Percentiles rank a stretch among this genome's conserved stretches.
These are phyloP conservation scores for Brenthis hecate DNA, from an alignment of 2,888 invertebrate genomes.

Conservation along the genomic window DNA sequence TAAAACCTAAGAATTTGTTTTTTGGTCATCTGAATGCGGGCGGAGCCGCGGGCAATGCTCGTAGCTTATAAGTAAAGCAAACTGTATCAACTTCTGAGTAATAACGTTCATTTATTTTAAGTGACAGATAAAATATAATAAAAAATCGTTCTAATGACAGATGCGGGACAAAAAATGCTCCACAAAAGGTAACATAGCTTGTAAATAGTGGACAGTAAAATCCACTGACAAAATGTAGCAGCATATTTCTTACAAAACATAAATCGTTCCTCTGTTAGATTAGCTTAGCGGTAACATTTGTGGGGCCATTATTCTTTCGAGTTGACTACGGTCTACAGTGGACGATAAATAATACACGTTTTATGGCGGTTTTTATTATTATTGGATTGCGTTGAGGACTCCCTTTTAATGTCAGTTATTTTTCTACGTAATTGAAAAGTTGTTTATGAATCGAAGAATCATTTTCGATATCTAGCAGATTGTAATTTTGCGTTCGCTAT, in stretches of 20 bases:
- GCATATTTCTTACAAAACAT: constrained; percentile 45
- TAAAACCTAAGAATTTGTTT: too few species aligned
- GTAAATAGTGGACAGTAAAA: constrained; percentile 33
- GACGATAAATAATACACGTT: constrained; percentile 72
- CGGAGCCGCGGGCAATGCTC: too few species aligned
- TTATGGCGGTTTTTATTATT: constrained; percentile 73
- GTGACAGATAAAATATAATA: neutral
- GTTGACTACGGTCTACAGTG: constrained; percentile 46
- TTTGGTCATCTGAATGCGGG: too few species aligned
- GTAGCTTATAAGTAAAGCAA: too few species aligned
- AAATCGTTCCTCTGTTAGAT: constrained; percentile 45
- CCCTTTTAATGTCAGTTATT: constrained; percentile 49
- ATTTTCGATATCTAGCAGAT: neutral
- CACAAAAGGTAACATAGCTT: constrained; percentile 1
- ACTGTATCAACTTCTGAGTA: too few species aligned
- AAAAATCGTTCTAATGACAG: neutral
- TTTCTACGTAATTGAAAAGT: constrained; percentile 55
- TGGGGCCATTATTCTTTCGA: constrained; percentile 50
- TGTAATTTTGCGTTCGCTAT: too few species aligned
- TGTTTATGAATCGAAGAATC: constrained; percentile 23
- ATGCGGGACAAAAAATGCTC: neutral
- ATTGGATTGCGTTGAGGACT: constrained; percentile 67
- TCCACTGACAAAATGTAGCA: constrained; percentile 41
- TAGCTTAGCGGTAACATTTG: constrained; percentile 51
- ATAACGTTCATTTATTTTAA: too few species aligned